A percentile compares a stretch with the other conserved stretches of the same genome.
Conservation (phyloP, 2,113 vertebrate genomes). For the Gymnorhina tibicen region DNA sequence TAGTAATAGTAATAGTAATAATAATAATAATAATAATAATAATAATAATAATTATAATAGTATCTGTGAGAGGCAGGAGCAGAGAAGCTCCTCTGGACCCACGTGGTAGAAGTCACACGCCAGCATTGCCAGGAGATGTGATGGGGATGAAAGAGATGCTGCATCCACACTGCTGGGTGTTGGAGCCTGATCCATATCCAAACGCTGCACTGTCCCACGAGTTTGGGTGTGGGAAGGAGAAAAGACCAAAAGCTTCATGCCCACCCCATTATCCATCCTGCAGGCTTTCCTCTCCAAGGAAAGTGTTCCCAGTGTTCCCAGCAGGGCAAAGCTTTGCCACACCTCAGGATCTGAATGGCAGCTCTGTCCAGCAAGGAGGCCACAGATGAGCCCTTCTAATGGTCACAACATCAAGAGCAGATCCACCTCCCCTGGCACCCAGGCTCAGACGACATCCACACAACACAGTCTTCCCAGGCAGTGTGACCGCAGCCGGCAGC, state of each 20-base stretch:
- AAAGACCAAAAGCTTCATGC: neutral
- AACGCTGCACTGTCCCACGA: neutral
- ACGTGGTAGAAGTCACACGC: neutral
- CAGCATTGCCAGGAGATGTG: neutral
- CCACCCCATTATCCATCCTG: neutral
- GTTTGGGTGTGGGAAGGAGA: neutral
- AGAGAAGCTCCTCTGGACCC: neutral
- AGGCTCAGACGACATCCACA: neutral
- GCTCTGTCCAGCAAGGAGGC: neutral
- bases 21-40: accelerated
- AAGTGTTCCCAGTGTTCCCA: neutral
- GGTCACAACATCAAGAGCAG: neutral
- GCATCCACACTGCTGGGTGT: accelerated
- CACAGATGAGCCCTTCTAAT: neutral
- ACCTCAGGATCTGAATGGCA: neutral
- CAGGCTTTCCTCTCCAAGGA: neutral
- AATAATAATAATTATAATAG: accelerated
- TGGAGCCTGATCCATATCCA: neutral
- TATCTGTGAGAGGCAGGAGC: neutral
- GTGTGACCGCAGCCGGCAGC: neutral
- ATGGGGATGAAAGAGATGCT: neutral
- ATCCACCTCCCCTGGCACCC: neutral
- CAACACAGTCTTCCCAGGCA: neutral
- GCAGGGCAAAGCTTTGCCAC: neutral
- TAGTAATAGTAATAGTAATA: no score